Percentiles rank a stretch among this genome's conserved stretches.
These are phyloP conservation scores for Paracanthobrama guichenoti DNA, from an alignment of 2,113 vertebrate species.

Conservation along the genomic window DNA sequence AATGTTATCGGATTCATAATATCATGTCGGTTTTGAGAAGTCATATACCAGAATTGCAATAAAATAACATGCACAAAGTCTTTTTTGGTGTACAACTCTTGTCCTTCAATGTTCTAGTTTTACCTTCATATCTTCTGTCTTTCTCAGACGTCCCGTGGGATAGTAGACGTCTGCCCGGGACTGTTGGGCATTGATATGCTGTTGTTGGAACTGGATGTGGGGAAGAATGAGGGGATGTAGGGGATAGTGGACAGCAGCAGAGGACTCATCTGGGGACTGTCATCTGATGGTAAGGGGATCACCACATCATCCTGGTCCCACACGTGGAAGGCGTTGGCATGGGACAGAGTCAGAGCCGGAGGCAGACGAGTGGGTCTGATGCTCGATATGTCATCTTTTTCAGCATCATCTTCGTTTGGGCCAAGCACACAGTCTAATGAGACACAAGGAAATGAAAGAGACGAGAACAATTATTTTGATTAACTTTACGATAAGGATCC, in stretches of 20 bases:
- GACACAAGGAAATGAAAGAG: conserved; percentile 4
- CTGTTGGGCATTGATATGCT: conserved; percentile 52
- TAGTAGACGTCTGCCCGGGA: conserved; percentile 38
- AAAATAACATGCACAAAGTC: background rate
- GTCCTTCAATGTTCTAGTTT: background rate
- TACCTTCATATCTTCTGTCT: background rate
- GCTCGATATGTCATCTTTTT: conserved; percentile 52
- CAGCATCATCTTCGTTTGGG: conserved; percentile 66
- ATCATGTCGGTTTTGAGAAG: background rate
- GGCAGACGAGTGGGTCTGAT: conserved; percentile 57
- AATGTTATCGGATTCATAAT: background rate
- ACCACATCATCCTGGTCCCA: conserved; percentile 78
- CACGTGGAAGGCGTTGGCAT: conserved; percentile 76
- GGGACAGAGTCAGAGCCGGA: conserved; percentile 58
- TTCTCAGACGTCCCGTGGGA: conserved; percentile 49
- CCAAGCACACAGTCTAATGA: conserved; percentile 77
- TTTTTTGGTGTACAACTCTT: background rate
- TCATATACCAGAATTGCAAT: background rate
- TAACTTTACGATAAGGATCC: background rate
- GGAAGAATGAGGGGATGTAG: conserved; percentile 75
- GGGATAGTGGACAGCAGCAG: conserved; percentile 69
- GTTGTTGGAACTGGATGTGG: conserved; percentile 59
- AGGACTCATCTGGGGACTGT: conserved; percentile 67
- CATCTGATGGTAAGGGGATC: conserved; percentile 62
- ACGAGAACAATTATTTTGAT: background rate